Conservation (phyloP, 1,140 invertebrate species). For the Trichonephila inaurata region DNA sequence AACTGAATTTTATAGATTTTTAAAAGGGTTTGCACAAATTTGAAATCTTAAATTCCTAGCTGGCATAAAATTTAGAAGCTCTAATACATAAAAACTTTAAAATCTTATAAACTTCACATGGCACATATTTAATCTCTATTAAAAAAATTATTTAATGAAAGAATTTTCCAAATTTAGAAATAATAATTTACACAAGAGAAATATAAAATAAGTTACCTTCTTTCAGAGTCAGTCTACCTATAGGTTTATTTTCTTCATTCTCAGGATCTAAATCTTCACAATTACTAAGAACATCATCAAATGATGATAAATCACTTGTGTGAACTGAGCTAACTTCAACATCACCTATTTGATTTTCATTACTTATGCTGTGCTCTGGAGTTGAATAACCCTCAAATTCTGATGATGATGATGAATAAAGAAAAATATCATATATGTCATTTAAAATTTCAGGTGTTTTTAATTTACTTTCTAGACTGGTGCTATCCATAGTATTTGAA, state of each 20-base stretch:
- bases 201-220: slow-evolving; percentile 72
- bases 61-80: no score
- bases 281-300: slow-evolving; percentile 80
- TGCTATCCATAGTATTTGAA: not conserved
- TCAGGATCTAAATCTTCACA: slow-evolving; percentile 78
- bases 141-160: no score
- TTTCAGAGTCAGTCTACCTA: slow-evolving; percentile 75
- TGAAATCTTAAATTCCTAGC: no score
- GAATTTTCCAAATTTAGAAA: no score
- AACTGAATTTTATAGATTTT: no score
- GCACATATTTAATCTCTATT: no score
- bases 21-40: no score
- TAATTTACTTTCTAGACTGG: not conserved
- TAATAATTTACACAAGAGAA: no score
- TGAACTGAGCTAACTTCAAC: slow-evolving; percentile 82
- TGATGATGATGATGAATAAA: slow-evolving; percentile 60
- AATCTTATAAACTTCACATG: no score
- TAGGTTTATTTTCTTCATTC: slow-evolving; percentile 12
- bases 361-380: slow-evolving; percentile 22
- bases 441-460: slow-evolving; percentile 5
- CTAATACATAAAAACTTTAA: no score
- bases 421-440: slow-evolving; percentile 29
- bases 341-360: slow-evolving; percentile 51
- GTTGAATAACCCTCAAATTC: slow-evolving; percentile 71
- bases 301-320: slow-evolving; percentile 82